Evolutionary conservation across 2,888 invertebrate species (phyloP).

Genomic region (Drosophila heteroneura): DNA sequence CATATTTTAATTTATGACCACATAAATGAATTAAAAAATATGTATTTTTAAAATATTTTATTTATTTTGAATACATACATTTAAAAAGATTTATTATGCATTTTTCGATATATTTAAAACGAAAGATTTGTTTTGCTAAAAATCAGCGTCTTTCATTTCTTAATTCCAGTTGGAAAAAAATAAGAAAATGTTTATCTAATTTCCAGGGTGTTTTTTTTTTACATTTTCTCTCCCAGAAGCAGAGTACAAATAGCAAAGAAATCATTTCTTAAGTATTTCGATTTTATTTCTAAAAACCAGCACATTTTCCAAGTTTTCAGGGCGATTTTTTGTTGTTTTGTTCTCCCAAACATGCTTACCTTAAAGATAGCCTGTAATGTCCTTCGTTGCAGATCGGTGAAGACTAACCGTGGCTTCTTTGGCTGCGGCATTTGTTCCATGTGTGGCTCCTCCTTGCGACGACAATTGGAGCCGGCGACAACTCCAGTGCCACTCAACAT

Average conservation of each 20-base stretch:
- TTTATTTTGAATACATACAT: too few species aligned
- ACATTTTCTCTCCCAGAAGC: background rate
- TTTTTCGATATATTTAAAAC: too few species aligned
- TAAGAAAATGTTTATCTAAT: too few species aligned
- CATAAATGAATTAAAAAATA: too few species aligned
- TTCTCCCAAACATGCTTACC: constrained; percentile 86
- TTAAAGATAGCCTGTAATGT: constrained; percentile 99
- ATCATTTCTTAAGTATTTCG: background rate
- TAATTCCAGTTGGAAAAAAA: too few species aligned
- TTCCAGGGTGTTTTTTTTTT: background rate
- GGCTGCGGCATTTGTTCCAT: constrained; percentile 95
- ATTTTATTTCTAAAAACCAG: background rate
- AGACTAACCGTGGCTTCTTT: constrained; percentile 99
- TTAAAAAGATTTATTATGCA: too few species aligned
- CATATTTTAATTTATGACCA: too few species aligned
- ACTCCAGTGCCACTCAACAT: constrained; percentile 23
- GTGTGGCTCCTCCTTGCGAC: constrained; percentile 96
- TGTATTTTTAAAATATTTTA: too few species aligned
- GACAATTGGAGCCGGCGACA: constrained; percentile 90
- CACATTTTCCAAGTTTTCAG: background rate
- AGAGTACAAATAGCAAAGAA: background rate
- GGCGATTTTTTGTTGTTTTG: background rate
- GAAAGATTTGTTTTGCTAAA: too few species aligned
- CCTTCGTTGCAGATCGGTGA: constrained; percentile 99
- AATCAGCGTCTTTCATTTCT: too few species aligned